A percentile compares a stretch with the other conserved stretches of the same genome.
phyloP scores from a whole-genome alignment of 1,140 invertebrate species.

The Parapsyche elsis region DNA sequence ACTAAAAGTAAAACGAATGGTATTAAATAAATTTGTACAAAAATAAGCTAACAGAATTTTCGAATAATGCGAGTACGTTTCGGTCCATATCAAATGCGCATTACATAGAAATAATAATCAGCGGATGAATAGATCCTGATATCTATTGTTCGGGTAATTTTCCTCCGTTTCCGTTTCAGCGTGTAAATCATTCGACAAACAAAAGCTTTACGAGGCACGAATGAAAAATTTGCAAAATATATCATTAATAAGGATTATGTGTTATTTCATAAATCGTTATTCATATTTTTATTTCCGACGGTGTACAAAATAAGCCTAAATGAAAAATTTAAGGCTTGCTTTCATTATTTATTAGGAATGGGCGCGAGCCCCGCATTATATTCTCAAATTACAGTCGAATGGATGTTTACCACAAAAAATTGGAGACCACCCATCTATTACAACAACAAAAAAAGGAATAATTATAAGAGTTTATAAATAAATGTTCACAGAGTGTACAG shows the following conservation, averaged over 20 bases:
- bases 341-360: neutral
- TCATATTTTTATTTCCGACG: neutral
- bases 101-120: neutral
- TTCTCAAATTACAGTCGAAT: slow-evolving; percentile 5
- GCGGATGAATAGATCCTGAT: neutral
- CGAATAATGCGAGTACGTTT: too few relatives aligned
- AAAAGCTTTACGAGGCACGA: neutral
- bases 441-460: too few relatives aligned
- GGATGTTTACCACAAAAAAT: neutral
- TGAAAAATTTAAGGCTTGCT: slow-evolving; percentile 1
- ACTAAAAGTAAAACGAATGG: too few relatives aligned
- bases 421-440: neutral
- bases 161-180: neutral
- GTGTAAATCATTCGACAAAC: slow-evolving; percentile 9
- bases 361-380: neutral
- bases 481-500: neutral
- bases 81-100: too few relatives aligned
- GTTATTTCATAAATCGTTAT: slow-evolving; percentile 12
- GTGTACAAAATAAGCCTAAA: neutral
- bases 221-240: slow-evolving; percentile 4
- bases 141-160: slow-evolving; percentile 5
- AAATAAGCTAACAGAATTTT: too few relatives aligned
- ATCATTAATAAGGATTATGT: slow-evolving; percentile 2
- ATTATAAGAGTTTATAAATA: neutral
- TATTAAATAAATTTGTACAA: too few relatives aligned